These are phyloP conservation scores for Lates japonicus DNA, from an alignment of 2,797 vertebrate genomes.

Conservation along the genomic window DNA sequence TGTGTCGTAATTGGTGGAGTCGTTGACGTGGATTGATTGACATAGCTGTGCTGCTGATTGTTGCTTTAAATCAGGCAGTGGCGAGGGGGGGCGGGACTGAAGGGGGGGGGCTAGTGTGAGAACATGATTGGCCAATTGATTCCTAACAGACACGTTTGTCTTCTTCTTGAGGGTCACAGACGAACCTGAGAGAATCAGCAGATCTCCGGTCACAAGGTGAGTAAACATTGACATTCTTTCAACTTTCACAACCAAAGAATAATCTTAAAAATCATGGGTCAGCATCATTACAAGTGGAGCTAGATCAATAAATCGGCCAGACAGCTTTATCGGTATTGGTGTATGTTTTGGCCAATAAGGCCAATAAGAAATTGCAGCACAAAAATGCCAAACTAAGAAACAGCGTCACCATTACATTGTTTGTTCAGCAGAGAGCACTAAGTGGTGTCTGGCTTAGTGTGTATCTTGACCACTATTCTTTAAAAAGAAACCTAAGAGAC, in stretches of 20 bases:
- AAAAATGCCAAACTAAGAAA: background rate
- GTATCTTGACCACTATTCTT: background rate
- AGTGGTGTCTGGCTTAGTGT: background rate
- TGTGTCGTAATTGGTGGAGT: constrained; percentile 53
- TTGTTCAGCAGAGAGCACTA: background rate
- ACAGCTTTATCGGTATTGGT: background rate
- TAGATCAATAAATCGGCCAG: background rate
- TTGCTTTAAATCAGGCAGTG: constrained; percentile 7
- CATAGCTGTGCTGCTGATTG: constrained; percentile 43
- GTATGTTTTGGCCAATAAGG: no score
- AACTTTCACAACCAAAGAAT: background rate
- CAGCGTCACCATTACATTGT: background rate
- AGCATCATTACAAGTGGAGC: background rate
- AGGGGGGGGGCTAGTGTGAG: background rate
- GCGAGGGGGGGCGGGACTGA: background rate
- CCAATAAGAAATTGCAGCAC: background rate
- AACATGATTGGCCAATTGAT: constrained; percentile 54
- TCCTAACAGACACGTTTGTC: constrained; percentile 83
- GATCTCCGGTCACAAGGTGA: constrained; percentile 98
- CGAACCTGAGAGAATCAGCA: constrained; percentile 99
- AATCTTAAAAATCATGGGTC: background rate
- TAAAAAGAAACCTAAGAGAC: background rate
- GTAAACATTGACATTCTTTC: constrained; percentile 26
- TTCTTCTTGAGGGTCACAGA: constrained; percentile 95
- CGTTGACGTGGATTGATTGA: constrained; percentile 10